These are phyloP conservation scores for Isaurus tuberculatus DNA, from an alignment of 92 coral and sea anemone genomes.

Conservation along the genomic window DNA sequence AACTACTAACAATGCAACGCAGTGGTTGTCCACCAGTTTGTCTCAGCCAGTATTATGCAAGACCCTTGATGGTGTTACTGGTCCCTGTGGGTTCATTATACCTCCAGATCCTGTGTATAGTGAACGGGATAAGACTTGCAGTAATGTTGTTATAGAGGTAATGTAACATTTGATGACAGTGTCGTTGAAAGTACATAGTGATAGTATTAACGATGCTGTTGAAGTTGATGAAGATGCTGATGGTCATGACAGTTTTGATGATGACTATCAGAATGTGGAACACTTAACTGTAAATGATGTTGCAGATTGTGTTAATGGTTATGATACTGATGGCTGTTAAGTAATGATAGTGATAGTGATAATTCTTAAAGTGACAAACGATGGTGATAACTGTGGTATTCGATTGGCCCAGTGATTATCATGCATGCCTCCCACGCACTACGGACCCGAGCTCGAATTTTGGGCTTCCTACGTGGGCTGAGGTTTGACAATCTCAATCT, in stretches of 20 bases:
- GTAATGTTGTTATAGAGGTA: slow-evolving; percentile 90
- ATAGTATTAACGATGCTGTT: background rate
- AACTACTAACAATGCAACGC: slow-evolving; percentile 48
- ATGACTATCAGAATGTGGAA: background rate
- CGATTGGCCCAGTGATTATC: background rate
- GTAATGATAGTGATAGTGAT: background rate
- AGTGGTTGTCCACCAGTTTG: slow-evolving; percentile 55
- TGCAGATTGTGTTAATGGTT: no score
- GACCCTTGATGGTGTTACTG: slow-evolving; percentile 68
- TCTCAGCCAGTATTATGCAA: slow-evolving; percentile 75
- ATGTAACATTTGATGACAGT: no score
- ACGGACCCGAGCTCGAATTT: no score
- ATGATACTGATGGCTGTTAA: no score
- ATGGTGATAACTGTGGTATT: background rate
- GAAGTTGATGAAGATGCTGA: background rate
- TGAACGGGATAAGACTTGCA: slow-evolving; percentile 71
- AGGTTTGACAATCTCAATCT: no score
- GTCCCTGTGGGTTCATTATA: slow-evolving; percentile 62
- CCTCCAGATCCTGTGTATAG: slow-evolving; percentile 84
- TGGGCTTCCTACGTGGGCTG: no score
- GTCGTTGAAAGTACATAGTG: background rate
- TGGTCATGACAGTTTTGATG: background rate
- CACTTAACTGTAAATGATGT: no score
- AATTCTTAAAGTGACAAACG: background rate
- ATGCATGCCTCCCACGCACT: no score